Evolutionary conservation across 92 coral and sea anemone species (phyloP).

Genomic region (Palythoa grandis): DNA sequence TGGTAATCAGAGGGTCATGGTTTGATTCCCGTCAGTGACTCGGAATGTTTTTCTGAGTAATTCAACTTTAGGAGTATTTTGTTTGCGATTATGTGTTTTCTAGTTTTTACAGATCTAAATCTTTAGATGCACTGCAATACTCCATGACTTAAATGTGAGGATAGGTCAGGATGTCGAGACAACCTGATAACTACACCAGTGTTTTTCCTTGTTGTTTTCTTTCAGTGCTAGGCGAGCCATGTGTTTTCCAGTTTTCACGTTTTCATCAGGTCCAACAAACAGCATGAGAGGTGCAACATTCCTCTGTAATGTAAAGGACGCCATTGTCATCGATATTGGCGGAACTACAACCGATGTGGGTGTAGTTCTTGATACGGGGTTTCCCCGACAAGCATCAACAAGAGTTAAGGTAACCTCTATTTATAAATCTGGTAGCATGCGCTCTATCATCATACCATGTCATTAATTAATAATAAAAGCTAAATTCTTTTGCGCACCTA

Average conservation of each 20-base stretch:
- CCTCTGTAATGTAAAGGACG: conserved; percentile 78
- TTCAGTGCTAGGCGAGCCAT: conserved; percentile 72
- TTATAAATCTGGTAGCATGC: not conserved
- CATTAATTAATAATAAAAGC: too few species aligned
- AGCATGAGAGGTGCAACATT: conserved; percentile 97
- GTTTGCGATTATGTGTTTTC: too few species aligned
- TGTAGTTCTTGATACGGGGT: conserved; percentile 73
- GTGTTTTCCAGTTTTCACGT: conserved; percentile 87
- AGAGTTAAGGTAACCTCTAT: conserved; percentile 73
- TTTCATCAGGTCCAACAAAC: conserved; percentile 97
- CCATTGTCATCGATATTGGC: conserved; percentile 94
- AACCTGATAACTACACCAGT: too few species aligned
- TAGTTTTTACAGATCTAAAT: too few species aligned
- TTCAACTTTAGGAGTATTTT: too few species aligned
- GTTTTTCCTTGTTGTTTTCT: not conserved
- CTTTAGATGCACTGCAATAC: too few species aligned
- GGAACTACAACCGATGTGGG: conserved; percentile 95
- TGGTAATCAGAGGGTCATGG: too few species aligned
- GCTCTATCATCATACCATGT: not conserved
- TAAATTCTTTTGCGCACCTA: too few species aligned
- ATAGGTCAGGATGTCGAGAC: not conserved
- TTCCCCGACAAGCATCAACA: conserved; percentile 89
- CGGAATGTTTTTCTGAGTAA: too few species aligned
- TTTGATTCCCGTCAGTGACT: too few species aligned
- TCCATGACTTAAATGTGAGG: too few species aligned